Percentiles rank a stretch among this genome's conserved stretches.
Evolutionary conservation across 2,797 vertebrate species (phyloP).

Genomic region (Pangasius larnaudii): DNA sequence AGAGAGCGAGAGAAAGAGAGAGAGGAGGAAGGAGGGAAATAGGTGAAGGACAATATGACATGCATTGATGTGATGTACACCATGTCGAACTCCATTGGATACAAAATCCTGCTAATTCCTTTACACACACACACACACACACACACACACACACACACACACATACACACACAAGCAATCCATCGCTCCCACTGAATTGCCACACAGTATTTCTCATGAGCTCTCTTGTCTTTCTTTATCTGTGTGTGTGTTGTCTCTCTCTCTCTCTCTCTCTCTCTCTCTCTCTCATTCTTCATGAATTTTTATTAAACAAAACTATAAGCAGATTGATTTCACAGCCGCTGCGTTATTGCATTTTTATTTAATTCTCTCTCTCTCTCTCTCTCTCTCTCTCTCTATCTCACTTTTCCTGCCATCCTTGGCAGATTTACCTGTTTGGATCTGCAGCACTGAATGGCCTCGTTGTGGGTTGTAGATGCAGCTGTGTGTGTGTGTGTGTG

Average conservation of each 20-base stretch:
- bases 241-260: not conserved
- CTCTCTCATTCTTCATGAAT: conserved; percentile 91
- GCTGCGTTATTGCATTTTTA: conserved; percentile 98
- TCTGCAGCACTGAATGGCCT: conserved; percentile 70
- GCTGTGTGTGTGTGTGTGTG: not conserved
- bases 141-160: conserved; percentile 60
- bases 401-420: conserved; percentile 37
- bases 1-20: not conserved
- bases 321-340: conserved; percentile 97
- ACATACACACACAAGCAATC: conserved; percentile 40
- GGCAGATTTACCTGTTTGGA: conserved; percentile 68
- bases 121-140: conserved; percentile 58
- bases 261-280: not conserved
- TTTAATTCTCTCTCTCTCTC: conserved; percentile 71
- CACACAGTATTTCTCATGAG: conserved; percentile 89
- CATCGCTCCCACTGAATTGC: conserved; percentile 68
- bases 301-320: conserved; percentile 99
- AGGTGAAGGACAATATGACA: not conserved
- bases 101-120: not conserved
- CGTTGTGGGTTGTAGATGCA: conserved; percentile 44
- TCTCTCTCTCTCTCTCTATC: conserved; percentile 62
- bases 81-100: not conserved
- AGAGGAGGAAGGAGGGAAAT: not conserved
- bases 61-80: conserved; percentile 1
- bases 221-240: conserved; percentile 67